Conservation (phyloP, 2,113 vertebrate genomes). For the Sebastes schlegelii region DNA sequence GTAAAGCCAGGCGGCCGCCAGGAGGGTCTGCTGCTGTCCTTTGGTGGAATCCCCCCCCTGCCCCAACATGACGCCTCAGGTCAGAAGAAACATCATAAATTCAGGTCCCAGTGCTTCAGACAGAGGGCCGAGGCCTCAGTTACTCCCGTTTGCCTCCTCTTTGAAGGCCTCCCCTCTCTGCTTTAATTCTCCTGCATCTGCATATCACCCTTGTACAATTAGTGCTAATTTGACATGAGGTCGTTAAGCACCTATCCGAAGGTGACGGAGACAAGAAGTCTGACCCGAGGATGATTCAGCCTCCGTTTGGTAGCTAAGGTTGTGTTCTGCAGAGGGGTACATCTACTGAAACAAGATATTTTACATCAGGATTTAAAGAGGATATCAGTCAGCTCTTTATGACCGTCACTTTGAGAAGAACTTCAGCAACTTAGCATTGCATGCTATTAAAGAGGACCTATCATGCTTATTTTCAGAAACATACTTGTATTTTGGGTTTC, state of each 20-base stretch:
- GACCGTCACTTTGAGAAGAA: not conserved
- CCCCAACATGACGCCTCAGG: slow-evolving; percentile 83
- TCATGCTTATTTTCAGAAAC: too few species aligned
- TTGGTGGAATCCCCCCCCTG: slow-evolving; percentile 85
- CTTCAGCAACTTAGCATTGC: not conserved
- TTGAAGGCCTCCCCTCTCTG: slow-evolving; percentile 86
- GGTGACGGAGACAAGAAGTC: slow-evolving; percentile 24
- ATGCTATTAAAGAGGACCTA: too few species aligned
- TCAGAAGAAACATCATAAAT: slow-evolving; percentile 91
- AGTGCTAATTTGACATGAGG: slow-evolving; percentile 82
- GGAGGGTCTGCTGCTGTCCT: slow-evolving; percentile 85
- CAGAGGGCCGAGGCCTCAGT: slow-evolving; percentile 84
- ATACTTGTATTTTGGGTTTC: too few species aligned
- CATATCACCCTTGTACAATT: slow-evolving; percentile 80
- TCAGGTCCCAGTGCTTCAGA: slow-evolving; percentile 81
- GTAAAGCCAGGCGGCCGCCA: slow-evolving; percentile 88
- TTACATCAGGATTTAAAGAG: not conserved
- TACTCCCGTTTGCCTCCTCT: slow-evolving; percentile 84
- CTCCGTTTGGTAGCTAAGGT: not conserved
- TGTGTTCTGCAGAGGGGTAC: not conserved
- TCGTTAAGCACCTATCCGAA: slow-evolving; percentile 22
- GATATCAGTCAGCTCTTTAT: not conserved
- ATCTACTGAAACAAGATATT: not conserved
- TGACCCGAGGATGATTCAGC: not conserved
- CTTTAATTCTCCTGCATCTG: slow-evolving; percentile 89